These are phyloP conservation scores for Selenia dentaria DNA, from an alignment of 2,888 invertebrate species.

Conservation along the genomic window DNA sequence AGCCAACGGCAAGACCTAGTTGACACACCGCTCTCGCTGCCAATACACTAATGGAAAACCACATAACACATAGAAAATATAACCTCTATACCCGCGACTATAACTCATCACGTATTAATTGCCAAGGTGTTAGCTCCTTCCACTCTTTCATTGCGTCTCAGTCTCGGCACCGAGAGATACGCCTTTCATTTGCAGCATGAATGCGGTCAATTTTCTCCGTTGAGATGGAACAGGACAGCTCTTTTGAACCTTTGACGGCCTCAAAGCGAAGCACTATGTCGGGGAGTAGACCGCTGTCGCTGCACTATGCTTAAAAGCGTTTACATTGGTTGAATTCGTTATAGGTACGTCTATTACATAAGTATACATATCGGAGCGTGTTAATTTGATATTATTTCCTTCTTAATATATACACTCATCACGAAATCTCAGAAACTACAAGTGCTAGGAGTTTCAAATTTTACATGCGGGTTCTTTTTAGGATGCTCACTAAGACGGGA, in stretches of 20 bases:
- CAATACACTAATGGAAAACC: slow-evolving; percentile 33
- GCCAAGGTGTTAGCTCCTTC: slow-evolving; percentile 16
- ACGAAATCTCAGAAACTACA: too few relatives aligned
- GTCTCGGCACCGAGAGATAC: slow-evolving; percentile 21
- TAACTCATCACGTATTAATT: slow-evolving; percentile 30
- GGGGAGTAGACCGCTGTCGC: slow-evolving; percentile 12
- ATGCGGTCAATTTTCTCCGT: slow-evolving; percentile 66
- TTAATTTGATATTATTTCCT: slow-evolving; percentile 14
- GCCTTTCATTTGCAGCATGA: slow-evolving; percentile 73
- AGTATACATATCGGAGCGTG: slow-evolving; percentile 1
- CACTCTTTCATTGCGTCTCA: slow-evolving; percentile 18
- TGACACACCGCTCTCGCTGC: slow-evolving; percentile 38
- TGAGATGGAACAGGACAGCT: slow-evolving; percentile 59
- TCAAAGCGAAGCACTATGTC: slow-evolving; percentile 21
- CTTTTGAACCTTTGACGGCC: slow-evolving; percentile 63
- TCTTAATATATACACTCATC: too few relatives aligned
- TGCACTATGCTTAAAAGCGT: slow-evolving; percentile 26
- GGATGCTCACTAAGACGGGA: too few relatives aligned
- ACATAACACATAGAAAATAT: slow-evolving; percentile 11
- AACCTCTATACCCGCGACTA: not conserved
- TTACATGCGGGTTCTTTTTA: too few relatives aligned
- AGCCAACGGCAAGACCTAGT: slow-evolving; percentile 41
- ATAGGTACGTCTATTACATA: slow-evolving; percentile 1
- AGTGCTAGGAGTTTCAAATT: too few relatives aligned
- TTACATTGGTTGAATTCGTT: slow-evolving; percentile 10